These are phyloP conservation scores for Ceyx melanurus DNA, from an alignment of 2,113 vertebrate genomes.

Conservation along the genomic window DNA sequence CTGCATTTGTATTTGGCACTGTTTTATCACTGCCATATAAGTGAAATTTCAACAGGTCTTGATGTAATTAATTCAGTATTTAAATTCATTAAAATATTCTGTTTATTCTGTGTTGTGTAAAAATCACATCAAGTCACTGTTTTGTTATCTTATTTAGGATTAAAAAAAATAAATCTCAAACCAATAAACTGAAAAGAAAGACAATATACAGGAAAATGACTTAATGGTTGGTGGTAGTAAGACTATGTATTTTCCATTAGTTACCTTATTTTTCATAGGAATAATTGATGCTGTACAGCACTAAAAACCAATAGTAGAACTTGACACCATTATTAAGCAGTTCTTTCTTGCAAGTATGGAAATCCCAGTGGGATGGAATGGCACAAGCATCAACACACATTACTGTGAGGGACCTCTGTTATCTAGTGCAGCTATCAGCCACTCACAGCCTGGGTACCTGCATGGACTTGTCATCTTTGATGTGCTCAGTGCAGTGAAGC, in stretches of 20 bases:
- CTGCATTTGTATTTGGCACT: neutral
- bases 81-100: neutral
- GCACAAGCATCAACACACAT: rapidly evolving
- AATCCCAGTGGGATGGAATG: neutral
- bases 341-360: neutral
- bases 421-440: neutral
- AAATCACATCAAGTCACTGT: neutral
- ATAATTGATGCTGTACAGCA: neutral
- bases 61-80: neutral
- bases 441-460: neutral
- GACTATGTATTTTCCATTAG: neutral
- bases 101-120: neutral
- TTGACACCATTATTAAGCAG: neutral
- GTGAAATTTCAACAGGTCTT: neutral
- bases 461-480: neutral
- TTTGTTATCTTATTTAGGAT: neutral
- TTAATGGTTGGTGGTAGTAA: neutral
- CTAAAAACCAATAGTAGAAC: neutral
- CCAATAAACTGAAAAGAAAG: neutral
- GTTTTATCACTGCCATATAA: neutral
- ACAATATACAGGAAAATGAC: neutral
- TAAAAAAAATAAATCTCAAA: neutral
- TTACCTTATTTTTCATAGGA: neutral
- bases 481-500: neutral
- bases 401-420: neutral